A percentile compares a stretch with the other conserved stretches of the same genome.
phyloP scores from a whole-genome alignment of 2,888 invertebrate genomes.

The Stratiomys singularior region DNA sequence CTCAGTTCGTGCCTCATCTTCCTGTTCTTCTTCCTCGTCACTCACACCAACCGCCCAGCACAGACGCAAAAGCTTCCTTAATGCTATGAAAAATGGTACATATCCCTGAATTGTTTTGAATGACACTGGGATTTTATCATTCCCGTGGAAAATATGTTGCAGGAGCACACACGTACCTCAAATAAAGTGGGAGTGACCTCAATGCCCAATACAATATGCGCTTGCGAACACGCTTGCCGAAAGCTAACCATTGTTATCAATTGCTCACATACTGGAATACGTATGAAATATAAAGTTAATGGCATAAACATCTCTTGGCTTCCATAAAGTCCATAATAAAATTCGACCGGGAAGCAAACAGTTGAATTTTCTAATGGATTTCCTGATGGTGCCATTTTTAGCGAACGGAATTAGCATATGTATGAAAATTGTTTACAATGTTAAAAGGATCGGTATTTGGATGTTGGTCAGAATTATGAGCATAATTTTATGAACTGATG shows the following conservation, averaged over 20 bases:
- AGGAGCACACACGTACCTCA: neutral
- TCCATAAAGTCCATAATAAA: slow-evolving; percentile 1
- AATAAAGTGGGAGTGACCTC: slow-evolving; percentile 30
- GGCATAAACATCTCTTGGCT: neutral
- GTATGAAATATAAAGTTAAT: neutral
- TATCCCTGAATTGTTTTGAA: slow-evolving; percentile 5
- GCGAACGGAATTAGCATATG: neutral
- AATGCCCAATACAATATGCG: slow-evolving; percentile 8
- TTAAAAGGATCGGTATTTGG: too few relatives aligned
- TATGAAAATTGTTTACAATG: neutral
- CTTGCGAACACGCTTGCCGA: neutral
- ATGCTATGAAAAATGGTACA: neutral
- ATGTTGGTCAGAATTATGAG: too few relatives aligned
- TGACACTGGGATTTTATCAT: neutral
- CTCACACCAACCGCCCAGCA: neutral
- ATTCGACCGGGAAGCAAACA: slow-evolving; percentile 1
- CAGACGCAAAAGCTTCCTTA: slow-evolving; percentile 12
- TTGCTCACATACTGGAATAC: neutral
- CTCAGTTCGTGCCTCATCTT: slow-evolving; percentile 15
- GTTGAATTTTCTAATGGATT: neutral
- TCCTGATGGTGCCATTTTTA: neutral
- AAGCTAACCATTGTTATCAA: slow-evolving; percentile 16
- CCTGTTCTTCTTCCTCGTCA: too few relatives aligned
- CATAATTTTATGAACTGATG: too few relatives aligned
- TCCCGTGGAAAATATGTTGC: neutral